These are phyloP conservation scores for Callithrix jacchus DNA, from an alignment of 2,113 vertebrate genomes.

Conservation along the genomic window DNA sequence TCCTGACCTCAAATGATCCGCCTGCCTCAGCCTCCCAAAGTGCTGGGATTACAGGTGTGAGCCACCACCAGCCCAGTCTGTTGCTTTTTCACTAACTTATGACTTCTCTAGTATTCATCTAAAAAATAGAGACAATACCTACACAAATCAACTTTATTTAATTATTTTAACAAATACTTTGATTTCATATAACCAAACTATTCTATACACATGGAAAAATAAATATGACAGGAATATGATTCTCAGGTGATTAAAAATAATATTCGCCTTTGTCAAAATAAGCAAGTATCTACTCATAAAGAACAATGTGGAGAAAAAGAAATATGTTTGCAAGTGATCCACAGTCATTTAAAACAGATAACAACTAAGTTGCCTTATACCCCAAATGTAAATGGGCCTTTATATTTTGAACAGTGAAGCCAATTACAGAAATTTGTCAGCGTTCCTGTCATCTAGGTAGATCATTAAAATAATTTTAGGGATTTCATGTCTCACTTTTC, in stretches of 20 bases:
- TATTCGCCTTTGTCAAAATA: not conserved
- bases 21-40: too few species aligned
- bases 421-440: not conserved
- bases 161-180: not conserved
- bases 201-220: not conserved
- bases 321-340: not conserved
- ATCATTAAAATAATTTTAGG: not conserved
- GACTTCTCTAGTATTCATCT: not conserved
- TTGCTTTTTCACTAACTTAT: not conserved
- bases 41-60: too few species aligned
- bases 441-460: not conserved
- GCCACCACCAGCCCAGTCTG: not conserved
- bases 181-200: not conserved
- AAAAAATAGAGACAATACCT: not conserved
- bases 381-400: not conserved
- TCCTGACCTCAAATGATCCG: too few species aligned
- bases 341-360: not conserved
- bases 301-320: not conserved
- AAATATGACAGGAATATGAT: not conserved
- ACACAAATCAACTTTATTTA: not conserved
- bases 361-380: not conserved
- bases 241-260: not conserved
- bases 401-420: not conserved
- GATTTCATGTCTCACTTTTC: not conserved
- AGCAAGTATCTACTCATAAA: not conserved